Base-by-base conservation (phyloP, 2,888 invertebrate genomes). In the Chalcosyrphus nemorum region DNA sequence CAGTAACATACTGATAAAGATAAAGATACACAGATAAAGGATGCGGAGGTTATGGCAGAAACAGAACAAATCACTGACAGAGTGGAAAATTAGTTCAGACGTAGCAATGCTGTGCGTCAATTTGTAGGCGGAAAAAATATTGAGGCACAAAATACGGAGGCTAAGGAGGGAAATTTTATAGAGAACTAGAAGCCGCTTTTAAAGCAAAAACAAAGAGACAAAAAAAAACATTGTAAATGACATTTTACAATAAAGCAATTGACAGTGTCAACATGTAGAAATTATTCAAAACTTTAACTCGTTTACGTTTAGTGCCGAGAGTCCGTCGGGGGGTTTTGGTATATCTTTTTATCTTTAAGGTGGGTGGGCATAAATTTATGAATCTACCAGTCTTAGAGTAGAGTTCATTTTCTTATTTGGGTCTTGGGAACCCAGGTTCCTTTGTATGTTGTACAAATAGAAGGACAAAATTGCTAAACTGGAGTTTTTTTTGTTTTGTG, bases 21-120 rank as follows among this genome's bases (percentile, higher is more conserved):
- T 52, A 32, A 21, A 59, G 9, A 13, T 4, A 29, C n/a, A 3
- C 32, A 9, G 0, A 11, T 24, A 24, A 15, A 0, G 17, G n/a
- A 19, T 21, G 4, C 15, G 54, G n/a, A 27, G 17, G 17, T 2
- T 9, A 24, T 19, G 27, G 27, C 9, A 29, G 57, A 27, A 41
- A 74, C 38, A n/a, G 29, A 45, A 80, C 66, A 74, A 74, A 38
- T 80, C 74, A 68, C 77, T 59, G 77, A 71, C 70, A 65, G 76
- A 70, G 81, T 81, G 77, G 81, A 81, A 81, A 81, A 81, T 81
- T 65, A 77, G 77, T 71, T 76, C 35, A 57, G 77, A 81, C 81
- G 17, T 13, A 56, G 35, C 45, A 52, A 32, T n/a, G 38, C 7
- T 66, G 50, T 68, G 66, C 59, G 76, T 66, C 52, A 70, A 52